Conservation (phyloP, 2,888 invertebrate species). For the Nomada ferruginata region DNA sequence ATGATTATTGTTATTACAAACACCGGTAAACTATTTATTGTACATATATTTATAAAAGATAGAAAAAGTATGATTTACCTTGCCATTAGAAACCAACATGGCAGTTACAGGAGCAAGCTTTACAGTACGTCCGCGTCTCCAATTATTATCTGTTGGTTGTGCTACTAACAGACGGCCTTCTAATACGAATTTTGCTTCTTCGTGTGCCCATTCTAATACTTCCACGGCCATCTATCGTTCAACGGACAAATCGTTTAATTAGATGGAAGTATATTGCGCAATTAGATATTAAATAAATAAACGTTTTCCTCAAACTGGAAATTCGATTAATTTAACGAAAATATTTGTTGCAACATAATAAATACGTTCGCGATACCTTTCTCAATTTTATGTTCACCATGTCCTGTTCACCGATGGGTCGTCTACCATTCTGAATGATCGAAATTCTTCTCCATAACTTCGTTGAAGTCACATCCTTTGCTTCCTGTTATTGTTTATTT, state of each 20-base stretch:
- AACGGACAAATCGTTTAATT: too few relatives aligned
- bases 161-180: conserved; percentile 95
- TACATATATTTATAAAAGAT: neutral
- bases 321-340: too few relatives aligned
- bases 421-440: conserved; percentile 88
- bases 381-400: conserved; percentile 95
- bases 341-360: neutral
- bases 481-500: conserved; percentile 85
- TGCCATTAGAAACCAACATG: conserved; percentile 95
- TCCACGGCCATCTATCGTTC: conserved; percentile 92
- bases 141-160: conserved; percentile 95
- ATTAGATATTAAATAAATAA: neutral
- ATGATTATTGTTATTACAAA: neutral
- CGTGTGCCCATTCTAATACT: conserved; percentile 96
- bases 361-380: conserved; percentile 85
- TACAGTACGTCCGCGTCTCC: conserved; percentile 94
- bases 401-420: conserved; percentile 93
- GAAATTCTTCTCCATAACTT: conserved; percentile 96
- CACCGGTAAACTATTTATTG: neutral
- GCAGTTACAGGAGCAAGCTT: conserved; percentile 95
- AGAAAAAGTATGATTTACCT: conserved; percentile 86
- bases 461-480: conserved; percentile 94
- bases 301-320: neutral
- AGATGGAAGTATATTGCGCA: neutral
- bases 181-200: conserved; percentile 95